These are phyloP conservation scores for Drosophila bifasciata DNA, from an alignment of 1,140 invertebrate species.

Conservation along the genomic window DNA sequence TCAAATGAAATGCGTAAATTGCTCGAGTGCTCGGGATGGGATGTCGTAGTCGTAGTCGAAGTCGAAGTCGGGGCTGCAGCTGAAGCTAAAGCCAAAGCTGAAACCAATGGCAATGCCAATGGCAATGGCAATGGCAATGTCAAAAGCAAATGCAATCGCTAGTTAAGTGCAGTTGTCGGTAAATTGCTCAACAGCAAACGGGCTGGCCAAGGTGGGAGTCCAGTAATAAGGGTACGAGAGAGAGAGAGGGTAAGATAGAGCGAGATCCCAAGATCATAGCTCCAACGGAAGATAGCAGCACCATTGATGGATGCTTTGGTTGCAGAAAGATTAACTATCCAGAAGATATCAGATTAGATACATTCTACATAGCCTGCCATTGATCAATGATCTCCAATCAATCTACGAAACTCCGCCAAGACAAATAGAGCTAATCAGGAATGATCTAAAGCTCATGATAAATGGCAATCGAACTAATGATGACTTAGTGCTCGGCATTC, in stretches of 20 bases:
- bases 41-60: slow-evolving; percentile 11
- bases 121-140: slow-evolving; percentile 43
- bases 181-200: slow-evolving; percentile 14
- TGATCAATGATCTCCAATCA: slow-evolving; percentile 36
- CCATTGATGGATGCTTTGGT: slow-evolving; percentile 30
- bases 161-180: slow-evolving; percentile 29
- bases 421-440: slow-evolving; percentile 19
- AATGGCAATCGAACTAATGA: slow-evolving; percentile 27
- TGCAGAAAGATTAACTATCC: slow-evolving; percentile 17
- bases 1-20: slow-evolving; percentile 79
- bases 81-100: slow-evolving; percentile 10
- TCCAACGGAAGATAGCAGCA: slow-evolving; percentile 21
- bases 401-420: slow-evolving; percentile 33
- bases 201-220: background rate
- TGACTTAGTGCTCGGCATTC: slow-evolving; percentile 27
- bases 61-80: too few relatives aligned
- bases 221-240: slow-evolving; percentile 6
- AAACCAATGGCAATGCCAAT: slow-evolving; percentile 28
- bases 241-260: too few relatives aligned
- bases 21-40: slow-evolving; percentile 34
- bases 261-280: too few relatives aligned
- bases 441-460: slow-evolving; percentile 14
- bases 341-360: too few relatives aligned
- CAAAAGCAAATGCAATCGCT: slow-evolving; percentile 50
- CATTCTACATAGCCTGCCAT: background rate